Percentiles rank a stretch among this genome's conserved stretches.
Evolutionary conservation across 1,140 invertebrate species (phyloP).

Genomic region (Tetragonula clypearis): DNA sequence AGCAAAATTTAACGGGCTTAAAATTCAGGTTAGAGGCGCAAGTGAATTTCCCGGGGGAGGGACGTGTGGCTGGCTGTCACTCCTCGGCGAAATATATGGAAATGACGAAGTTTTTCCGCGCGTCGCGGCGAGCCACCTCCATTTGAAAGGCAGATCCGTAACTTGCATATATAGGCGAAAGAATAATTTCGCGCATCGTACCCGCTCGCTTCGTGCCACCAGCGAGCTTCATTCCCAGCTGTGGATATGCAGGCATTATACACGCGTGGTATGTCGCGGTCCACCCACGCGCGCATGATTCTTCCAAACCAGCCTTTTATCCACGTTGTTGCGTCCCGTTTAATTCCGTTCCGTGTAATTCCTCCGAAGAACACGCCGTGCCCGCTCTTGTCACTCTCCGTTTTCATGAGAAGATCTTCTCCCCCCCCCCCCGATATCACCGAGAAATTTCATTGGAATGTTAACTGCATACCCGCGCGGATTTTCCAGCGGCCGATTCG

Average conservation of each 20-base stretch:
- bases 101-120: constrained; percentile 64
- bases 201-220: neutral
- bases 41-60: constrained; percentile 57
- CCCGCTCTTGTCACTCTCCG: neutral
- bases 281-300: neutral
- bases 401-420: neutral
- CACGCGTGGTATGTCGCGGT: neutral
- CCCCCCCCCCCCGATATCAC: neutral
- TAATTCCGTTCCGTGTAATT: neutral
- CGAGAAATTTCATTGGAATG: neutral
- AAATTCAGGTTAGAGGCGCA: constrained; percentile 56
- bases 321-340: neutral
- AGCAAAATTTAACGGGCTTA: constrained; percentile 47
- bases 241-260: neutral
- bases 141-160: constrained; percentile 69
- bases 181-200: constrained; percentile 59
- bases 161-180: constrained; percentile 49
- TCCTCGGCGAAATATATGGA: constrained; percentile 58
- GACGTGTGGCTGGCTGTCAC: neutral
- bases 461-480: neutral
- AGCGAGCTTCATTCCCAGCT: constrained; percentile 23
- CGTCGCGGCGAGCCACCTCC: constrained; percentile 22
- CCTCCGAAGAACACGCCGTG: neutral
- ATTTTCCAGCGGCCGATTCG: neutral
- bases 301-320: constrained; percentile 15